phyloP scores from a whole-genome alignment of 2,113 vertebrate species.

The Pseudolaguvia tuberculata region DNA sequence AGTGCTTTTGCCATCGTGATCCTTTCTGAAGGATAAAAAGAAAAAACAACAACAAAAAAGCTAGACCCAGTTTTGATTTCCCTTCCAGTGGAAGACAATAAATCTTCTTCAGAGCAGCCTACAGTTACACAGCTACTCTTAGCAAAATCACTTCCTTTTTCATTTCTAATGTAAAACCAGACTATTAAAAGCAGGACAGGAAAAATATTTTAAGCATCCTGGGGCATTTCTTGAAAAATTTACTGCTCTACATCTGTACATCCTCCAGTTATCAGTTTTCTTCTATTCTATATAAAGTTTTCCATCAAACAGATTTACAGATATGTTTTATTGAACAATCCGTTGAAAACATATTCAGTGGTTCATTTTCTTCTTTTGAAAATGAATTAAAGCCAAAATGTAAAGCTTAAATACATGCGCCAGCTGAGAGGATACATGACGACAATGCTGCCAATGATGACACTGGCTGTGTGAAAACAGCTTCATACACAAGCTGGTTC shows the following conservation, averaged over 20 bases:
- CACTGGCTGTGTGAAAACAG: slow-evolving; percentile 62
- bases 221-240: slow-evolving; percentile 4
- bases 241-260: slow-evolving; percentile 8
- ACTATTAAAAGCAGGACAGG: slow-evolving; percentile 25
- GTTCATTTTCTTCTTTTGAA: slow-evolving; percentile 52
- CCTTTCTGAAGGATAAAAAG: slow-evolving; percentile 54
- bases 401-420: slow-evolving; percentile 63
- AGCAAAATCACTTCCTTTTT: slow-evolving; percentile 44
- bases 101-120: slow-evolving; percentile 64
- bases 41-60: slow-evolving; percentile 45
- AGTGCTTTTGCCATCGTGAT: slow-evolving; percentile 15
- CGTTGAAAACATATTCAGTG: slow-evolving; percentile 26
- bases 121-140: slow-evolving; percentile 23
- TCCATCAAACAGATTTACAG: slow-evolving; percentile 38
- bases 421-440: slow-evolving; percentile 58
- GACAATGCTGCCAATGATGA: slow-evolving; percentile 34
- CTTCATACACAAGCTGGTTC: slow-evolving; percentile 64
- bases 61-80: slow-evolving; percentile 68
- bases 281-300: slow-evolving; percentile 1
- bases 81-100: slow-evolving; percentile 77
- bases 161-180: slow-evolving; percentile 13
- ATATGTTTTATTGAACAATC: slow-evolving; percentile 23
- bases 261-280: slow-evolving; percentile 7
- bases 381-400: slow-evolving; percentile 67
- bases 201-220: background rate